Conservation (phyloP, 92 coral and sea anemone genomes). For the Phenganax subtilis region DNA sequence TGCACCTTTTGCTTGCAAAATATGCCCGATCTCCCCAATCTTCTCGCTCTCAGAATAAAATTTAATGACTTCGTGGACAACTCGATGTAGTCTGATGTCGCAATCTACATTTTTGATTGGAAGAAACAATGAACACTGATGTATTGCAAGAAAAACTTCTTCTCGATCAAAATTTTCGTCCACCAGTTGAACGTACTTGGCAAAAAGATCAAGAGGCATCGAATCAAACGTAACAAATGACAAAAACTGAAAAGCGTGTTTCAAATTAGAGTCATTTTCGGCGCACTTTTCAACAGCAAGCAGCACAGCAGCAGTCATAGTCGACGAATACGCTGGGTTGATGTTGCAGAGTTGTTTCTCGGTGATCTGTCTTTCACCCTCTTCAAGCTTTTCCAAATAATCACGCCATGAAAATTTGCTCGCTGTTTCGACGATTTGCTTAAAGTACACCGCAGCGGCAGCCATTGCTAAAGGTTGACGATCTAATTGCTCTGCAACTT, state of each 20-base stretch:
- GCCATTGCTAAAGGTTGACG: conserved; percentile 50
- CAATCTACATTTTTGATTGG: not conserved
- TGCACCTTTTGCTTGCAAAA: not conserved
- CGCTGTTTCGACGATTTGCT: conserved; percentile 11
- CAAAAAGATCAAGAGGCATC: conserved; percentile 32
- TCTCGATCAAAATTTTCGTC: conserved; percentile 8
- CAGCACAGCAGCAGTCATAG: conserved; percentile 37
- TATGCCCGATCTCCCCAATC: not conserved
- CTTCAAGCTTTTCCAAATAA: conserved; percentile 12
- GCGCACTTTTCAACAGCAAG: conserved; percentile 20
- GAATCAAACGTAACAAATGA: conserved; percentile 20
- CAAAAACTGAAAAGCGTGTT: conserved; percentile 16
- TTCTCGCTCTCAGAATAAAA: not conserved
- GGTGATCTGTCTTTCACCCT: conserved; percentile 3
- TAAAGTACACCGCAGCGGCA: conserved; percentile 43
- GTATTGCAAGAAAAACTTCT: conserved; percentile 24
- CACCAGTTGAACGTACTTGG: conserved; percentile 14
- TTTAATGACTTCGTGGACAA: not conserved
- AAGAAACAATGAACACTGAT: conserved; percentile 29
- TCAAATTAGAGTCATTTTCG: not conserved
- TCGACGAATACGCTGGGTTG: conserved; percentile 30
- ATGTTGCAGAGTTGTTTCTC: conserved; percentile 1
- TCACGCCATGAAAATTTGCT: conserved; percentile 28
- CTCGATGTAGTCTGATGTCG: conserved; percentile 3
- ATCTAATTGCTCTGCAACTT: conserved; percentile 38